Conservation (phyloP, 64 coral and sea anemone species). For the Acropora tenuis region DNA sequence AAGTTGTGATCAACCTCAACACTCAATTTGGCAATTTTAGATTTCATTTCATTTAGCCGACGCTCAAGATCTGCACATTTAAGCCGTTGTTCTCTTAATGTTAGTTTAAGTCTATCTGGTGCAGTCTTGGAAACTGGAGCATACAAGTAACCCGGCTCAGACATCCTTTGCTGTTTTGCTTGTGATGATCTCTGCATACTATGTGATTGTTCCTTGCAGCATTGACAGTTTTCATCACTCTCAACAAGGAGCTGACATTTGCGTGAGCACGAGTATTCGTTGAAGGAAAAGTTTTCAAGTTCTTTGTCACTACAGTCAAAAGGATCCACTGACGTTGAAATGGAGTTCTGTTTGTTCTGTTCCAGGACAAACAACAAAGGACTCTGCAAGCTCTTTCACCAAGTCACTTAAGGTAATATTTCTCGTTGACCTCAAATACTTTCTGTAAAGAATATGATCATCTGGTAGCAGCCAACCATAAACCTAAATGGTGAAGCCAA, state of each 20-base stretch:
- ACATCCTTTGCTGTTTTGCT: conserved; percentile 24
- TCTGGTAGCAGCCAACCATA: conserved; percentile 32
- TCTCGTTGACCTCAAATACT: conserved; percentile 30
- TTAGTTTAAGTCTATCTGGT: conserved; percentile 22
- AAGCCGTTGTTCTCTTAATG: conserved; percentile 2
- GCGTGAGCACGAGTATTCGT: too few relatives aligned
- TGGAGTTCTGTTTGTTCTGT: not conserved
- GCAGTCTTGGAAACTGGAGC: conserved; percentile 38
- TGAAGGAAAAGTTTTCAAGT: not conserved
- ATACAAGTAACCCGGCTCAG: conserved; percentile 15
- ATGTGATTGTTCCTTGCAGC: conserved; percentile 24
- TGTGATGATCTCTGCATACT: not conserved
- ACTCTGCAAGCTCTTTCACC: not conserved
- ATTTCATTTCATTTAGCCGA: conserved; percentile 23
- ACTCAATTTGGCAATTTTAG: conserved; percentile 33
- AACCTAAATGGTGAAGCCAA: not conserved
- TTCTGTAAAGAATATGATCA: not conserved
- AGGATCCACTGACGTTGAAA: conserved; percentile 37
- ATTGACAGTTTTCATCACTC: not conserved
- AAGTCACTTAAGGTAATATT: conserved; percentile 27
- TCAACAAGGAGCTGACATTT: too few relatives aligned
- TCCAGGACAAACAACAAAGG: not conserved
- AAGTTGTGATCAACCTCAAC: conserved; percentile 38
- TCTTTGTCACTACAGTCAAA: conserved; percentile 33
- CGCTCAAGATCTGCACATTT: conserved; percentile 38